Evolutionary conservation across 2,888 invertebrate genomes (phyloP).

Genomic region (Epinotia brunnichana): DNA sequence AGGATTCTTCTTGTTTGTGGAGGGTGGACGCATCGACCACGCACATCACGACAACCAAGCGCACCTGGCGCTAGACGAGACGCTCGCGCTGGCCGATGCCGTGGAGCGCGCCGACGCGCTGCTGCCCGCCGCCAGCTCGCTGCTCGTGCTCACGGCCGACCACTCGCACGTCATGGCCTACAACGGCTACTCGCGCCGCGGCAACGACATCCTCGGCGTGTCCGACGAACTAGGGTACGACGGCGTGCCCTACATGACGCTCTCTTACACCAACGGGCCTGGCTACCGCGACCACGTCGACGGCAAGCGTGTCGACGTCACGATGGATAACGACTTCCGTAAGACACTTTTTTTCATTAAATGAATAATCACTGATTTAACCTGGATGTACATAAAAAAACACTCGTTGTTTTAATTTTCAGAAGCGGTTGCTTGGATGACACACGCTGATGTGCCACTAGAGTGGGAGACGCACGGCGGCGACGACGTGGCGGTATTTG

Average conservation of each 20-base stretch:
- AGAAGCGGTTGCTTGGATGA: constrained; percentile 23
- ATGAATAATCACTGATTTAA: no score
- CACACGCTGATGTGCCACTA: constrained; percentile 74
- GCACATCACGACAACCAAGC: constrained; percentile 83
- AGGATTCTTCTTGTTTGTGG: constrained; percentile 87
- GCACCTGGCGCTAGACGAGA: constrained; percentile 84
- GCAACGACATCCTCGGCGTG: constrained; percentile 53
- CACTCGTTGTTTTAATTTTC: neutral
- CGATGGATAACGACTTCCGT: constrained; percentile 44
- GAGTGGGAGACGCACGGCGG: constrained; percentile 85
- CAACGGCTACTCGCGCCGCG: constrained; percentile 85
- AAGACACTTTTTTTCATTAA: neutral
- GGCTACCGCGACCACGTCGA: constrained; percentile 53
- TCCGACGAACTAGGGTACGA: constrained; percentile 65
- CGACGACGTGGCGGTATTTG: constrained; percentile 87
- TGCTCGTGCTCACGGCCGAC: constrained; percentile 88
- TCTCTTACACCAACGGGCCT: constrained; percentile 85
- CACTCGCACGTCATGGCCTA: constrained; percentile 87
- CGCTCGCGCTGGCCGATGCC: constrained; percentile 84
- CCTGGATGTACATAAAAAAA: no score
- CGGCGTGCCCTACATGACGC: constrained; percentile 79
- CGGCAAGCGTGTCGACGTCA: constrained; percentile 65
- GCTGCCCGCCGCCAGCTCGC: constrained; percentile 40
- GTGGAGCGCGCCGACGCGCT: constrained; percentile 64
- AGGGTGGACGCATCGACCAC: constrained; percentile 82